A percentile compares a stretch with the other conserved stretches of the same genome.
phyloP scores from a whole-genome alignment of 1,140 invertebrate genomes.

The Eueides isabella region DNA sequence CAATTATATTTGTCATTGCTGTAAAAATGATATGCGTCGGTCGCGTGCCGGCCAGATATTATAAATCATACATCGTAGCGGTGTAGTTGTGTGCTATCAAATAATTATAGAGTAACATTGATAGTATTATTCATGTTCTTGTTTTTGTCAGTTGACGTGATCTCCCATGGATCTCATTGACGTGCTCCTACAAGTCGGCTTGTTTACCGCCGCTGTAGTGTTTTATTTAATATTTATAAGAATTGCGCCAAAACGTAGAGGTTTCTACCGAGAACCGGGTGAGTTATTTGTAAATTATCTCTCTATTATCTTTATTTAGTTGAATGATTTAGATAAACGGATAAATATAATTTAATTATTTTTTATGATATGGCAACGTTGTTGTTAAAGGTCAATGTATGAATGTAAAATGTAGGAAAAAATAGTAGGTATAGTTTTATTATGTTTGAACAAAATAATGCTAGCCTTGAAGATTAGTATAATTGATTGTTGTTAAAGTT shows the following conservation, averaged over 20 bases:
- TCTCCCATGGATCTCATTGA: slow-evolving; percentile 54
- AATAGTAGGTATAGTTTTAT: not conserved
- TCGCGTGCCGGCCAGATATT: slow-evolving; percentile 17
- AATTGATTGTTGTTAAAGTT: not conserved
- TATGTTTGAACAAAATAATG: not conserved
- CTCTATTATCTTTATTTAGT: not conserved
- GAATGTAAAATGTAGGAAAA: too few species aligned
- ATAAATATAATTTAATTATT: slow-evolving; percentile 2
- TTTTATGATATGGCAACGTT: not conserved
- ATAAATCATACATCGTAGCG: slow-evolving; percentile 9
- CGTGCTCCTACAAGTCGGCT: slow-evolving; percentile 51
- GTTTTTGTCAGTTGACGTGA: not conserved
- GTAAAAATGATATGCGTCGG: slow-evolving; percentile 6
- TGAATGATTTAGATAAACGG: not conserved
- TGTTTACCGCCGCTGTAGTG: slow-evolving; percentile 53
- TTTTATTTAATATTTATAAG: slow-evolving; percentile 57
- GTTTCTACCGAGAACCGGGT: slow-evolving; percentile 53
- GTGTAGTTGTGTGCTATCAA: slow-evolving; percentile 13
- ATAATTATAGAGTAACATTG: not conserved
- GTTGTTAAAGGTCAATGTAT: not conserved
- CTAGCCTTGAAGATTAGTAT: not conserved
- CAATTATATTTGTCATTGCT: slow-evolving; percentile 8
- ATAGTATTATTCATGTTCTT: not conserved
- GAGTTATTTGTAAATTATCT: slow-evolving; percentile 29
- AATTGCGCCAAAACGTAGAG: slow-evolving; percentile 36